Conservation (phyloP, 53 echinoderm and acorn worm genomes). For the Zoroaster sp. region DNA sequence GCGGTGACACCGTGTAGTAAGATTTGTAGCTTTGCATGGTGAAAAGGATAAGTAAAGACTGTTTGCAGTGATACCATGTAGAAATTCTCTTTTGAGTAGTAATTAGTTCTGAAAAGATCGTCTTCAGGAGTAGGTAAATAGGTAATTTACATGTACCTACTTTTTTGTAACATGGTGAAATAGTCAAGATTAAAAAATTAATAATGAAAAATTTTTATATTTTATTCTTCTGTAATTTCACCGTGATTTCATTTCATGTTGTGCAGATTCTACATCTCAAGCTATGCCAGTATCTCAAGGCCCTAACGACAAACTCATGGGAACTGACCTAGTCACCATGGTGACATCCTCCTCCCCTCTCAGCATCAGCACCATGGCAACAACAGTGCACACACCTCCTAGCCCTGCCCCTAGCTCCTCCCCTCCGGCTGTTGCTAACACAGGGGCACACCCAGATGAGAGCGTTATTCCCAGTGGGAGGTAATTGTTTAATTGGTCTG, state of each 20-base stretch:
- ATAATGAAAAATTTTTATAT: too few relatives aligned
- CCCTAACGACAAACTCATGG: conserved; percentile 45
- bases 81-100: too few relatives aligned
- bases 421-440: conserved; percentile 66
- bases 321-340: conserved; percentile 57
- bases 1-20: too few relatives aligned
- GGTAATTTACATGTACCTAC: too few relatives aligned
- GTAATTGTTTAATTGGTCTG: neutral
- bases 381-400: conserved; percentile 87
- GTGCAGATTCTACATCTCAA: conserved; percentile 32
- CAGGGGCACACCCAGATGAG: conserved; percentile 77
- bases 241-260: neutral
- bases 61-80: too few relatives aligned
- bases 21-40: too few relatives aligned
- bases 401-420: conserved; percentile 92
- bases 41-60: too few relatives aligned
- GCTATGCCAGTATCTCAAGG: conserved; percentile 29
- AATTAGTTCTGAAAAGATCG: too few relatives aligned
- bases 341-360: conserved; percentile 55
- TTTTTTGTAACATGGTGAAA: too few relatives aligned
- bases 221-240: too few relatives aligned
- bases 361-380: conserved; percentile 67
- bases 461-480: conserved; percentile 65
- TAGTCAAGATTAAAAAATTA: too few relatives aligned
- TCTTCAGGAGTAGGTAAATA: too few relatives aligned